Conservation (phyloP, 2,113 vertebrate species). For the Xenotilapia caudafasciata region DNA sequence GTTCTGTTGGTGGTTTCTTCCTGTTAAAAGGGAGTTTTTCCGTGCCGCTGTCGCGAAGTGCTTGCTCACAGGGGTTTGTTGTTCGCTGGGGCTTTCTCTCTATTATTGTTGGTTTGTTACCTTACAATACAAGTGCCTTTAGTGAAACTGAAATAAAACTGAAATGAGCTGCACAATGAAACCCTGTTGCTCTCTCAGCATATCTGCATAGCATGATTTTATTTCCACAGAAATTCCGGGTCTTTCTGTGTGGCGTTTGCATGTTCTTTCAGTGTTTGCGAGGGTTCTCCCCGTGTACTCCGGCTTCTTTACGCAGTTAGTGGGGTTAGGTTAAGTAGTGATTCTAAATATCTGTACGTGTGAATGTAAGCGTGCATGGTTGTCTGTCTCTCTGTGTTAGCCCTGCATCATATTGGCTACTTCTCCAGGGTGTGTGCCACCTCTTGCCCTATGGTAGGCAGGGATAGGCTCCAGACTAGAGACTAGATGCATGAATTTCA, state of each 20-base stretch:
- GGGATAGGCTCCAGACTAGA: not conserved
- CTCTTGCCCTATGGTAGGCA: not conserved
- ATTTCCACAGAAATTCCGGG: not conserved
- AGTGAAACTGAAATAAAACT: not conserved
- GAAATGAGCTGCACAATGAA: not conserved
- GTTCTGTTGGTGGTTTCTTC: not conserved
- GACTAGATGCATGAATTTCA: not conserved
- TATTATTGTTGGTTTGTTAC: not conserved
- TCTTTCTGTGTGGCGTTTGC: not conserved
- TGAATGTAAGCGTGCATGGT: not conserved
- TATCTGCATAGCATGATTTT: not conserved
- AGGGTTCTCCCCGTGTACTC: not conserved
- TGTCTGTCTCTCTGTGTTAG: not conserved
- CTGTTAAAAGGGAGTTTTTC: not conserved
- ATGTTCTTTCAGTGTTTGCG: not conserved
- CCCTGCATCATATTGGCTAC: not conserved
- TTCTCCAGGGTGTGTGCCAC: not conserved
- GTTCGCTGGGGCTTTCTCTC: not conserved
- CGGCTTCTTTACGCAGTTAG: not conserved
- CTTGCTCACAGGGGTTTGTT: not conserved
- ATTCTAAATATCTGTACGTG: not conserved
- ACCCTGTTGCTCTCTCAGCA: not conserved
- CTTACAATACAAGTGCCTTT: not conserved
- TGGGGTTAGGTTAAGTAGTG: not conserved
- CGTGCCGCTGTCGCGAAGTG: accelerated